A percentile compares a stretch with the other conserved stretches of the same genome.
These are phyloP conservation scores for Nowickia ferox DNA, from an alignment of 2,888 invertebrate species.

Conservation along the genomic window DNA sequence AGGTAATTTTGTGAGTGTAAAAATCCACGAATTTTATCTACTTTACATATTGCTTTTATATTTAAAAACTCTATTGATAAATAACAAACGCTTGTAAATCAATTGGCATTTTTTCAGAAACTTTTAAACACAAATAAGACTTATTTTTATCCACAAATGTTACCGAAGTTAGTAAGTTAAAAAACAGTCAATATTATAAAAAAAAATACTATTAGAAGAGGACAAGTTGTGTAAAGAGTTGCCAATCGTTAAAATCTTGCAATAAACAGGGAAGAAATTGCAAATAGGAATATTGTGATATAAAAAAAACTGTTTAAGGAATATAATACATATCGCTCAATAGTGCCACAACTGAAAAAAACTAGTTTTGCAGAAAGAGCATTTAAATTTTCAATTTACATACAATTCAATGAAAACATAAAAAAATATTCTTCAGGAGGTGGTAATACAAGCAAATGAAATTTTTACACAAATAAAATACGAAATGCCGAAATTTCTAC, in stretches of 20 bases:
- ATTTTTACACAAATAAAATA: no score
- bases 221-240: slow-evolving; percentile 53
- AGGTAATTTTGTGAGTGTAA: slow-evolving; percentile 53
- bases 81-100: neutral
- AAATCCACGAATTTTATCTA: slow-evolving; percentile 34
- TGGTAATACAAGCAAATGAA: no score
- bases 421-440: no score
- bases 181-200: slow-evolving; percentile 58
- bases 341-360: no score
- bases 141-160: slow-evolving; percentile 49
- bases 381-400: no score
- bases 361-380: no score
- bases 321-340: no score
- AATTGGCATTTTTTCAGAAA: slow-evolving; percentile 26
- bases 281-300: no score
- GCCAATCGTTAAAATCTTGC: slow-evolving; percentile 3
- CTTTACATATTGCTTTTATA: slow-evolving; percentile 12
- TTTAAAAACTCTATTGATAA: slow-evolving; percentile 1
- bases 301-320: no score
- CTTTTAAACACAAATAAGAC: slow-evolving; percentile 39
- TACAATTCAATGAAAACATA: no score
- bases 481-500: no score
- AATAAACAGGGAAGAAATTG: neutral
- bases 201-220: slow-evolving; percentile 59
- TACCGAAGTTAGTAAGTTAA: slow-evolving; percentile 45